Base-by-base conservation (phyloP, 2,888 invertebrate species). In the Nysson spinosus region DNA sequence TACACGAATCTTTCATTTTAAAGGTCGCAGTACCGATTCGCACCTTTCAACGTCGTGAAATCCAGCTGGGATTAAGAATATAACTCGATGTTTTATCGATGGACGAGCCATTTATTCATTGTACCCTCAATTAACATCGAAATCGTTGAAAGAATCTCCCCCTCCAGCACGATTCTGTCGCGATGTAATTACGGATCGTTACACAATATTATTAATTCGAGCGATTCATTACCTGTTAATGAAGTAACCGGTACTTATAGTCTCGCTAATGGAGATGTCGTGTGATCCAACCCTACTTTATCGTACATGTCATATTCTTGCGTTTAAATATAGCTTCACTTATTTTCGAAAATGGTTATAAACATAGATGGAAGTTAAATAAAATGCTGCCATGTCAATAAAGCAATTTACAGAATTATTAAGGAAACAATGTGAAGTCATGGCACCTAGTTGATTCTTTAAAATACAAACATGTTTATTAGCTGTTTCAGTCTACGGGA, bases 161-260 rank as follows among this genome's bases (percentile, higher is more conserved):
- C 9, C 30, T n/a, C 30, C 11, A 7, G 30, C 30, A n/a, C 30
- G 11, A 4, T n/a, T 11, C 30, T 7, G 42, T 40, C 46, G 56
- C 40, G 14, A 3, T 42, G 55, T 58, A 72, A 75, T 75, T 76
- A 70, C 49, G 40, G 60, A 65, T 67, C 73, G 60, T 70, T 73
- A 47, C 77, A 72, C 75, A 78, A 78, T 78, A 78, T 78, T 78
- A 77, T 78, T 77, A 79, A 72, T 58, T 68, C 64, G 57, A 47
- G 56, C 75, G 78, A 67, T 77, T 80, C 75, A 77, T 81, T 81
- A 80, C 78, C 72, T 72, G 67, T 44, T 80, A 81, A 80, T 78
- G 81, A 80, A 80, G 76, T 73, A 65, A 68, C 77, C n/a, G n/a
- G n/a, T n/a, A 62, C 66, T 63, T 76, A 76, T 73, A 75, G 62